Evolutionary conservation across 2,797 vertebrate species (phyloP).

Genomic region (Rhinophrynus dorsalis): DNA sequence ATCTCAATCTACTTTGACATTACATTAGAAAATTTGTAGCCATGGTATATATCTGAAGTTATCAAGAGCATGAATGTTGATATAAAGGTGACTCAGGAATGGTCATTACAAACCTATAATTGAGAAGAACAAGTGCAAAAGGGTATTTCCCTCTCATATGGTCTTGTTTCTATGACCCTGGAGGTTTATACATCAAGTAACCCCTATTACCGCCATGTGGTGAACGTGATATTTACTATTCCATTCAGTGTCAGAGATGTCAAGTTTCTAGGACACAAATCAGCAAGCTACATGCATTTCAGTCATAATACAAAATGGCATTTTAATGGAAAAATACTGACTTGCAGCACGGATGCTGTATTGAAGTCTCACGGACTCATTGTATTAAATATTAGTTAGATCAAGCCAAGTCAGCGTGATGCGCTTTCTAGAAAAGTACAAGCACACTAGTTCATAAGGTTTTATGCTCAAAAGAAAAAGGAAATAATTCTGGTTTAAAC

Average conservation of each 20-base stretch:
- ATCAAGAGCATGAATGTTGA: background rate
- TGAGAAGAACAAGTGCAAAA: conserved; percentile 11
- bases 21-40: background rate
- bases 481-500: too few species aligned
- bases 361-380: too few species aligned
- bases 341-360: too few species aligned
- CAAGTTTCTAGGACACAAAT: conserved; percentile 15
- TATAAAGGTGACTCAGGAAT: conserved; percentile 8
- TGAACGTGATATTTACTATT: background rate
- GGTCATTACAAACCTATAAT: conserved; percentile 25
- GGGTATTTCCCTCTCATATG: conserved; percentile 4
- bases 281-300: background rate
- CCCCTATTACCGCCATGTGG: background rate
- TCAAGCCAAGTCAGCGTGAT: too few species aligned
- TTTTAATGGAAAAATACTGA: conserved; percentile 4
- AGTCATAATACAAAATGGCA: conserved; percentile 10
- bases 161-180: background rate
- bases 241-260: background rate
- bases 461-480: too few species aligned
- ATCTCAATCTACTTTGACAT: conserved; percentile 1
- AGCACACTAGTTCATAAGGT: too few species aligned
- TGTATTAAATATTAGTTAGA: too few species aligned
- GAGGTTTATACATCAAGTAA: conserved; percentile 24
- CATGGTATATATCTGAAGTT: background rate
- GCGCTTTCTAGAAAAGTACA: too few species aligned